Conservation (phyloP, 2,888 invertebrate species). For the Drosophila ezoana region DNA sequence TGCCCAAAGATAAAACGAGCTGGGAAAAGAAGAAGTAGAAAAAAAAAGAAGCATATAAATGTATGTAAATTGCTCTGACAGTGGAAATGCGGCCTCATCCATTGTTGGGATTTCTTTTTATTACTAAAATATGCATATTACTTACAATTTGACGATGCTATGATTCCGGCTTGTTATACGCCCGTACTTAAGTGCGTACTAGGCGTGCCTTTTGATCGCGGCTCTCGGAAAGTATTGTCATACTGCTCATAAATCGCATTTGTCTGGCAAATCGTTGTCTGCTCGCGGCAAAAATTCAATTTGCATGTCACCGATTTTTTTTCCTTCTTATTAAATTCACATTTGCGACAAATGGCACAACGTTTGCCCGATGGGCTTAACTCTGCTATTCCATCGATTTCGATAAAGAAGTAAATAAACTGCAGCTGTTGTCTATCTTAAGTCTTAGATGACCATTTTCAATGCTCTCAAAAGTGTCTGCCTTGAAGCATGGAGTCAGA, state of each 20-base stretch:
- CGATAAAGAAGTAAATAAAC: slow-evolving; percentile 7
- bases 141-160: slow-evolving; percentile 48
- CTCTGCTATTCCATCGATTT: slow-evolving; percentile 26
- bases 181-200: slow-evolving; percentile 19
- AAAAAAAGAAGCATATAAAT: slow-evolving; percentile 34
- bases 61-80: slow-evolving; percentile 73
- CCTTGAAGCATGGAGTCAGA: slow-evolving; percentile 7
- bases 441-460: slow-evolving; percentile 30
- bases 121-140: slow-evolving; percentile 70
- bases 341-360: slow-evolving; percentile 35
- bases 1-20: slow-evolving; percentile 47
- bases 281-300: slow-evolving; percentile 56
- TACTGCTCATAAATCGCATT: slow-evolving; percentile 39
- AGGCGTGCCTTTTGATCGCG: slow-evolving; percentile 48
- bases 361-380: slow-evolving; percentile 12
- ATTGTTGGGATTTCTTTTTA: slow-evolving; percentile 51
- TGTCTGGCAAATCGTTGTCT: slow-evolving; percentile 49
- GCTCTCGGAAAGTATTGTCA: slow-evolving; percentile 11
- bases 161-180: slow-evolving; percentile 46
- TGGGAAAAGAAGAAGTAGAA: slow-evolving; percentile 9
- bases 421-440: slow-evolving; percentile 12
- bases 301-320: slow-evolving; percentile 41
- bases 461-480: slow-evolving; percentile 23
- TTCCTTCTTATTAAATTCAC: slow-evolving; percentile 45
- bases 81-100: slow-evolving; percentile 43